Base-by-base conservation (phyloP, 2,888 invertebrate species). In the Acanthosepion esculentum region DNA sequence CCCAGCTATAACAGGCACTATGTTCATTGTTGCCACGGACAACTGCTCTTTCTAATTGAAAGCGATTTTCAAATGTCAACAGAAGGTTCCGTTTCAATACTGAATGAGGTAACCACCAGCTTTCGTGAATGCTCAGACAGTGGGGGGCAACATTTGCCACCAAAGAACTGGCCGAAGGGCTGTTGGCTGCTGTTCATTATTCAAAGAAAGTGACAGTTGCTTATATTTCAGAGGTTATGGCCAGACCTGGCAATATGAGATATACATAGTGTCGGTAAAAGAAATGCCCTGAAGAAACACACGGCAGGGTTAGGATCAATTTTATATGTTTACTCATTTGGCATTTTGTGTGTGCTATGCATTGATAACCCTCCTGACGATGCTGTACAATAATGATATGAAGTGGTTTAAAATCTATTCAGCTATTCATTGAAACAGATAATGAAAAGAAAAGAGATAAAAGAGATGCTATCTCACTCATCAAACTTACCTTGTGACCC, bases 21-120 rank as follows among this genome's bases (percentile, higher is more conserved):
- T 78, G 33, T n/a, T 59, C 78, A 78, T 78, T 78, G 78, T 78
- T 78, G 78, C 78, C 78, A 78, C 78, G n/a, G 33, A 78, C 78
- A 78, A 78, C 78, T 78, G 78, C 78, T 78, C n/a, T 78, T 78
- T 78, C 78, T 78, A 78, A 78, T 78, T 78, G 78, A 78, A 78
- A 78, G 78, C 78, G 78, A 78, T 78, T 78, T 78, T 18, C n/a
- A 78, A 78, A 78, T 78, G 78, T 78, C 78, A 78, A 78, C 78
- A 78, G 78, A 78, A 78, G n/a, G 78, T 33, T 33, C 78, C 78
- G 78, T 78, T 78, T 78, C 78, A 78, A 78, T 78, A 33, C 23
- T 33, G 78, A 78, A 78, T 78, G 78, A 78, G 78, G 78, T 78
- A 78, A 78, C 78, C 10, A 18, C 78, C 10, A 78, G 33, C 78